A percentile compares a stretch with the other conserved stretches of the same genome.
Evolutionary conservation across 2,888 invertebrate species (phyloP).

Genomic region (Pristionchus maxplancki): DNA sequence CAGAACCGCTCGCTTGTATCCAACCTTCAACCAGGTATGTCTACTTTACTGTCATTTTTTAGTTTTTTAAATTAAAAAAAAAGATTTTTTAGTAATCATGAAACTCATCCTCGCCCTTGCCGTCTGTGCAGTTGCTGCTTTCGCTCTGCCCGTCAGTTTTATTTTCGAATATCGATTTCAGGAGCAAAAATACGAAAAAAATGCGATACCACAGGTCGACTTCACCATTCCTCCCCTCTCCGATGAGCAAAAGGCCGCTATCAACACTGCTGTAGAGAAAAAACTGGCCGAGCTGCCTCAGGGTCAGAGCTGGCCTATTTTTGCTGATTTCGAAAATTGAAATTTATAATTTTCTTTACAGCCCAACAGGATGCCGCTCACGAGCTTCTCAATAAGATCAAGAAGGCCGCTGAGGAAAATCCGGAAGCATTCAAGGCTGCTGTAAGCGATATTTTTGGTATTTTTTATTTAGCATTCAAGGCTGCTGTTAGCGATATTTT

Average conservation of each 20-base stretch:
- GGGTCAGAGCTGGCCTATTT: background rate
- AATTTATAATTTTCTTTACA: too few species aligned
- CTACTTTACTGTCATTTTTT: background rate
- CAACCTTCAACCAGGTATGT: background rate
- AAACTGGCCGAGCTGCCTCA: conserved; percentile 11
- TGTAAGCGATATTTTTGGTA: background rate
- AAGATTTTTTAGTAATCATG: background rate
- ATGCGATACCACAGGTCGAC: background rate
- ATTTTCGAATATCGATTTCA: too few species aligned
- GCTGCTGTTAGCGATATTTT: background rate
- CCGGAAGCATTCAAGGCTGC: conserved; percentile 18
- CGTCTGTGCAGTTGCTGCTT: background rate
- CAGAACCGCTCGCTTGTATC: background rate
- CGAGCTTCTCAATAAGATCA: background rate
- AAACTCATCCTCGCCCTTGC: background rate
- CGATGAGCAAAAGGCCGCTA: background rate
- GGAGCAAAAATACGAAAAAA: too few species aligned
- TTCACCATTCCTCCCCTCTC: conserved; percentile 10
- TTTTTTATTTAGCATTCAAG: background rate
- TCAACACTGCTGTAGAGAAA: background rate
- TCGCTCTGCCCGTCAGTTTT: conserved; percentile 1
- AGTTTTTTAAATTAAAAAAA: too few species aligned
- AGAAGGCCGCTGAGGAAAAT: background rate
- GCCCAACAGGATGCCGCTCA: background rate
- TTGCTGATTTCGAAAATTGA: background rate